Evolutionary conservation across 2,113 vertebrate genomes (phyloP).

Genomic region (Oryzias javanicus): DNA sequence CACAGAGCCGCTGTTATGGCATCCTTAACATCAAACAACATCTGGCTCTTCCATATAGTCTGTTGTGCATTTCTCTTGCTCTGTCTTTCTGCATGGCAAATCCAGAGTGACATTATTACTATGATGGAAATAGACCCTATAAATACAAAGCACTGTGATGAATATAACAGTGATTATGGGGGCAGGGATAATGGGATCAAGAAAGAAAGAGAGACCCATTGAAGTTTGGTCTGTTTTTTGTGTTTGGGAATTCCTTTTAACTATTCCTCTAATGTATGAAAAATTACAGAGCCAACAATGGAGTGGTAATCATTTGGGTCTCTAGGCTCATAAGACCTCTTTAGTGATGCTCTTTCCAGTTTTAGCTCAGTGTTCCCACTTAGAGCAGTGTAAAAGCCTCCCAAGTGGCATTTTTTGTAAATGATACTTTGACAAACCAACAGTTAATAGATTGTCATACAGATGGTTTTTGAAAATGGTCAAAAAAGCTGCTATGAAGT

Average conservation of each 20-base stretch:
- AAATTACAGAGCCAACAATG: slow-evolving; percentile 69
- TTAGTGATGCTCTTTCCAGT: slow-evolving; percentile 56
- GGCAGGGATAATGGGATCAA: slow-evolving; percentile 77
- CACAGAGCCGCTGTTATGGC: slow-evolving; percentile 80
- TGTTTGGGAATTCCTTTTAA: slow-evolving; percentile 82
- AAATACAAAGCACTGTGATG: slow-evolving; percentile 80
- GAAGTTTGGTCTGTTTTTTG: slow-evolving; percentile 77
- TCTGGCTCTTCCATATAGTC: slow-evolving; percentile 55
- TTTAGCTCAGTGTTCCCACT: slow-evolving; percentile 56
- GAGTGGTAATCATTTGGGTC: slow-evolving; percentile 69
- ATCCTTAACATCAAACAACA: slow-evolving; percentile 80
- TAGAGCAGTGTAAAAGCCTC: slow-evolving; percentile 65
- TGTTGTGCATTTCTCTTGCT: slow-evolving; percentile 44
- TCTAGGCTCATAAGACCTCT: slow-evolving; percentile 56
- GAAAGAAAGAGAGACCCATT: slow-evolving; percentile 68
- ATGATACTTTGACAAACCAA: slow-evolving; percentile 73
- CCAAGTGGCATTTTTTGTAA: slow-evolving; percentile 60
- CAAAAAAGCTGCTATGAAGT: slow-evolving; percentile 35
- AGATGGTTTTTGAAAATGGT: slow-evolving; percentile 67
- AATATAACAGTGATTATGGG: slow-evolving; percentile 82
- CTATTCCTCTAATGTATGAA: slow-evolving; percentile 74
- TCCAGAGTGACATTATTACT: slow-evolving; percentile 79
- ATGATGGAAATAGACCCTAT: slow-evolving; percentile 81
- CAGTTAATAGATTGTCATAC: slow-evolving; percentile 68
- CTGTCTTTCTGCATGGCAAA: slow-evolving; percentile 71